Conservation (phyloP, 1,140 invertebrate species). For the Pseudobourletiella spinata region DNA sequence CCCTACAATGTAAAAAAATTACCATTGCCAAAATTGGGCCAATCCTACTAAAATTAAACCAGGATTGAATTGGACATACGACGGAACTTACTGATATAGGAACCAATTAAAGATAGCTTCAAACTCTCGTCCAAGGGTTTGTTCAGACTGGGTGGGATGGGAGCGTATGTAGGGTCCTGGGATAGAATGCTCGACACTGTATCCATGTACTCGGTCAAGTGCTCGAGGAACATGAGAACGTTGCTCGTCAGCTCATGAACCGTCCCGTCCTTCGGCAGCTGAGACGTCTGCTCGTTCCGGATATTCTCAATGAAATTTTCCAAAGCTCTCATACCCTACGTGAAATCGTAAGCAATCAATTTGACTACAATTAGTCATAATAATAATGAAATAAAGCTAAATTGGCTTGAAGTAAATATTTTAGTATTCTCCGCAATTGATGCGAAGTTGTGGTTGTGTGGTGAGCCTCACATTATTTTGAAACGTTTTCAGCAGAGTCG, state of each 20-base stretch:
- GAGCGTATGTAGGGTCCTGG: conserved; percentile 52
- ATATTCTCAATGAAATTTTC: conserved; percentile 90
- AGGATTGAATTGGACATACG: no score
- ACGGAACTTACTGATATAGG: conserved; percentile 69
- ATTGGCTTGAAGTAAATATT: no score
- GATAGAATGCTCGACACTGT: conserved; percentile 58
- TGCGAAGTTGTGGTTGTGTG: no score
- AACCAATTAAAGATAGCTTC: conserved; percentile 57
- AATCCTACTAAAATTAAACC: no score
- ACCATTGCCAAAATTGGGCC: no score
- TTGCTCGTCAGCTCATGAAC: conserved; percentile 92
- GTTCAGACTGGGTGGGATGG: conserved; percentile 38
- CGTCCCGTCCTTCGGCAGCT: conserved; percentile 87
- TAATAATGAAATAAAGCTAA: no score
- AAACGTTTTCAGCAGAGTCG: conserved; percentile 61
- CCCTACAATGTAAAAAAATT: conserved; percentile 48
- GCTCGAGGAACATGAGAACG: conserved; percentile 78
- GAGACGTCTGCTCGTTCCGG: conserved; percentile 67
- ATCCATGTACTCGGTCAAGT: conserved; percentile 66
- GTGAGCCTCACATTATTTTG: conserved; percentile 64
- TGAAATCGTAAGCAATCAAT: no score
- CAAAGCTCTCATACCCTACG: conserved; percentile 71
- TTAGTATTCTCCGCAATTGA: conserved; percentile 19
- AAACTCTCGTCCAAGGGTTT: conserved; percentile 42
- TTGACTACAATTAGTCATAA: background rate